These are phyloP conservation scores for Drosophila merina DNA, from an alignment of 2,888 invertebrate species.

Conservation along the genomic window DNA sequence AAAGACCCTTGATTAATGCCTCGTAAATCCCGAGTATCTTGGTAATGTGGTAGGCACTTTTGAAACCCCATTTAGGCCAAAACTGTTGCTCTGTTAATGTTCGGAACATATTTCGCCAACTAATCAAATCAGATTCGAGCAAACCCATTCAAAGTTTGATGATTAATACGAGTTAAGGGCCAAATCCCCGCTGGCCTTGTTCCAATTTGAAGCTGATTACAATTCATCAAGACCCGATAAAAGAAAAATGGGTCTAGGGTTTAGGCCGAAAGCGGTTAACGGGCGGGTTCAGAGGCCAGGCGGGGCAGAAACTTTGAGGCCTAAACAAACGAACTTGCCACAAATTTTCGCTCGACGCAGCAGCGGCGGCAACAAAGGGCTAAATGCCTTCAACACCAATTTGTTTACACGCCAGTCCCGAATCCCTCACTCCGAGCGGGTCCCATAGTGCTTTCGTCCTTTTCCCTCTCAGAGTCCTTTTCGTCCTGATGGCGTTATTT, in stretches of 20 bases:
- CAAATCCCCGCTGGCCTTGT: slow-evolving; percentile 22
- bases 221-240: slow-evolving; percentile 65
- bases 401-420: slow-evolving; percentile 66
- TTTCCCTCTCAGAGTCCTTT: slow-evolving; percentile 16
- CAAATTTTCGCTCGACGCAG: slow-evolving; percentile 48
- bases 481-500: slow-evolving; percentile 73
- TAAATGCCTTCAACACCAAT: slow-evolving; percentile 71
- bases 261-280: not conserved
- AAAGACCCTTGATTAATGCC: too few relatives aligned
- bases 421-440: slow-evolving; percentile 3
- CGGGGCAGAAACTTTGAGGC: slow-evolving; percentile 25
- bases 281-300: slow-evolving; percentile 16
- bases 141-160: slow-evolving; percentile 44
- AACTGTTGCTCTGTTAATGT: slow-evolving; percentile 30
- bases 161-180: slow-evolving; percentile 55
- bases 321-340: slow-evolving; percentile 64
- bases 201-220: slow-evolving; percentile 70
- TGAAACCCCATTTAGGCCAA: not conserved
- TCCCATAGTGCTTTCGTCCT: not conserved
- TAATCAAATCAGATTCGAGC: slow-evolving; percentile 30
- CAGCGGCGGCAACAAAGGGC: slow-evolving; percentile 40
- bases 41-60: too few relatives aligned
- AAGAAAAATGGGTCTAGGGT: slow-evolving; percentile 9
- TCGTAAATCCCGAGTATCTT: too few relatives aligned
- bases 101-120: slow-evolving; percentile 33